Conservation (phyloP, 2,113 vertebrate species). For the Nansenia antarctica region DNA sequence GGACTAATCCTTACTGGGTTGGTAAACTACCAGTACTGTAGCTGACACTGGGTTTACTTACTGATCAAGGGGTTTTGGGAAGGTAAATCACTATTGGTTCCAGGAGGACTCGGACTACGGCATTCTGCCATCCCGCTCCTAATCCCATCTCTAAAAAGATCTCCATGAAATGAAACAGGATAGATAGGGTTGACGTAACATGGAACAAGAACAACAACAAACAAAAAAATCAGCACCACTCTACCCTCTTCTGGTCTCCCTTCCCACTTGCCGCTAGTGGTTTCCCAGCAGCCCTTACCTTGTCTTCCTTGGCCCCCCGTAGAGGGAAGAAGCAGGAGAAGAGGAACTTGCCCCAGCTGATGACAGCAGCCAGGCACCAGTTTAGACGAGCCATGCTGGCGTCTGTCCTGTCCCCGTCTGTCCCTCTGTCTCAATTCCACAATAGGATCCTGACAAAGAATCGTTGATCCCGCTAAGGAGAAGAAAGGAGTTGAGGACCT, state of each 20-base stretch:
- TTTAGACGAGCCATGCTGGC: conserved; percentile 81
- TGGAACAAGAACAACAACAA: neutral
- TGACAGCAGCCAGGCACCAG: conserved; percentile 85
- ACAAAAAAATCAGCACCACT: neutral
- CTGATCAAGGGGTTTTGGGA: neutral
- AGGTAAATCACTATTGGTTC: neutral
- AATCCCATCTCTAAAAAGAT: neutral
- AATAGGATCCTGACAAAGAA: neutral
- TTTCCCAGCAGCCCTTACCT: conserved; percentile 61
- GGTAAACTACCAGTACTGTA: neutral
- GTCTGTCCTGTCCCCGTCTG: conserved; percentile 56
- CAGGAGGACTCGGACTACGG: neutral
- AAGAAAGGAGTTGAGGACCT: neutral
- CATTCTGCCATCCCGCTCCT: neutral
- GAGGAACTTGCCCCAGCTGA: conserved; percentile 88
- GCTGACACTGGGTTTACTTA: neutral
- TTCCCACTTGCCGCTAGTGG: neutral
- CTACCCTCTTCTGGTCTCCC: neutral
- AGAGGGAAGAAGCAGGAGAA: conserved; percentile 85
- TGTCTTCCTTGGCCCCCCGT: conserved; percentile 70
- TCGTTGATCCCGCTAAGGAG: neutral
- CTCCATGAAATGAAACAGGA: neutral
- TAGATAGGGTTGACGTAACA: no score
- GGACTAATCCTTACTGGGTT: neutral
- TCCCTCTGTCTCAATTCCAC: conserved; percentile 2